Conservation (phyloP, 2,888 invertebrate species). For the Galerucella nymphaeae region DNA sequence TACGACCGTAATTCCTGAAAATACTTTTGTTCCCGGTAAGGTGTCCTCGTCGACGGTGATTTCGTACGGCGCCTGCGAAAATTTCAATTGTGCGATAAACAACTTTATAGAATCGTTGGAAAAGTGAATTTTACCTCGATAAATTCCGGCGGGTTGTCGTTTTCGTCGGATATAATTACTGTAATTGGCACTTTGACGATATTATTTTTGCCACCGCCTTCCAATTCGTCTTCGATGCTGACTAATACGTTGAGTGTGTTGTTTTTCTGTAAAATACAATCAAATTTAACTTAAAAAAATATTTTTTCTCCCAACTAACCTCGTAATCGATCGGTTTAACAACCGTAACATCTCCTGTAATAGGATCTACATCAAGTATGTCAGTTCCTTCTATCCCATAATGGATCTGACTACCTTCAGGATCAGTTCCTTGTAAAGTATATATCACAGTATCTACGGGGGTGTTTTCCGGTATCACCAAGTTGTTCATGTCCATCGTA, state of each 20-base stretch:
- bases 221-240: constrained; percentile 81
- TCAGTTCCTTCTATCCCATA: constrained; percentile 84
- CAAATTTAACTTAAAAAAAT: neutral
- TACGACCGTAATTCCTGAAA: constrained; percentile 78
- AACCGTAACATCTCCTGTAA: constrained; percentile 82
- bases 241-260: constrained; percentile 84
- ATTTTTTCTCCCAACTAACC: constrained; percentile 63
- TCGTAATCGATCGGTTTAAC: constrained; percentile 85
- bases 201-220: constrained; percentile 73
- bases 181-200: constrained; percentile 81
- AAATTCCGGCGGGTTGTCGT: constrained; percentile 87
- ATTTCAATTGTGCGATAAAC: constrained; percentile 21
- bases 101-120: constrained; percentile 9
- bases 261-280: constrained; percentile 72
- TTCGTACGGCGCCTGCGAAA: constrained; percentile 81
- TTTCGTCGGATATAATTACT: constrained; percentile 87
- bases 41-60: constrained; percentile 83
- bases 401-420: constrained; percentile 80
- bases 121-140: constrained; percentile 71
- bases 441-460: constrained; percentile 83
- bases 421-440: constrained; percentile 82
- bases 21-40: constrained; percentile 76
- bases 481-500: constrained; percentile 80
- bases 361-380: constrained; percentile 80
- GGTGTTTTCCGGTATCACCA: constrained; percentile 82